Evolutionary conservation across 1,140 invertebrate species (phyloP).

Genomic region (Bombus huntii): DNA sequence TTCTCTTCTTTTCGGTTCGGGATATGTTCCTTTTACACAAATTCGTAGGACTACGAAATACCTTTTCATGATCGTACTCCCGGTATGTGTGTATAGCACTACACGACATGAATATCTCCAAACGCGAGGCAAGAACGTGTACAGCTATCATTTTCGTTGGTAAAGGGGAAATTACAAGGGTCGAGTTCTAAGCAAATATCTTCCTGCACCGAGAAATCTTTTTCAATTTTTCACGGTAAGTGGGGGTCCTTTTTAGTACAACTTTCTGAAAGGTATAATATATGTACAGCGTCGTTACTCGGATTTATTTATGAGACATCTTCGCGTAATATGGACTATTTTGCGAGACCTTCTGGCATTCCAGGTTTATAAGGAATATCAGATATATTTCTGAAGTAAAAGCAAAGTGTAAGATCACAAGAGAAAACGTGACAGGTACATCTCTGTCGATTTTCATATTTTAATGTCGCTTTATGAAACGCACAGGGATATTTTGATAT

Average conservation of each 20-base stretch:
- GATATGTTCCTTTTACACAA: not conserved
- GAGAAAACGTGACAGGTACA: not conserved
- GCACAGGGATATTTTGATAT: not conserved
- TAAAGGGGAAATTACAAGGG: not conserved
- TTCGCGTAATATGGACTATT: not conserved
- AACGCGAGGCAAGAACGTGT: not conserved
- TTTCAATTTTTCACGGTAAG: not conserved
- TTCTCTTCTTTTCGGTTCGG: too few relatives aligned
- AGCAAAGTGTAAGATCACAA: not conserved
- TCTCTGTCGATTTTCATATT: not conserved
- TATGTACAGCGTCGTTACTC: not conserved
- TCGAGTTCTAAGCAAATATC: conserved; percentile 5
- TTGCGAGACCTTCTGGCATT: not conserved
- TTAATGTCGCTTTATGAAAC: not conserved
- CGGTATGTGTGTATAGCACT: too few relatives aligned
- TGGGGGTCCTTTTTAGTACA: not conserved
- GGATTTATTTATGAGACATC: not conserved
- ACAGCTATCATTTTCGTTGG: not conserved
- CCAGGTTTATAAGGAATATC: not conserved
- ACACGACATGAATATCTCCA: not conserved
- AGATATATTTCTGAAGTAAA: not conserved
- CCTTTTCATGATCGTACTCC: not conserved
- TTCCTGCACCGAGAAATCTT: not conserved
- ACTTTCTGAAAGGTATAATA: not conserved
- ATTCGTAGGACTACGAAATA: not conserved